These are phyloP conservation scores for Heliconius himera DNA, from an alignment of 1,140 invertebrate species.

Conservation along the genomic window DNA sequence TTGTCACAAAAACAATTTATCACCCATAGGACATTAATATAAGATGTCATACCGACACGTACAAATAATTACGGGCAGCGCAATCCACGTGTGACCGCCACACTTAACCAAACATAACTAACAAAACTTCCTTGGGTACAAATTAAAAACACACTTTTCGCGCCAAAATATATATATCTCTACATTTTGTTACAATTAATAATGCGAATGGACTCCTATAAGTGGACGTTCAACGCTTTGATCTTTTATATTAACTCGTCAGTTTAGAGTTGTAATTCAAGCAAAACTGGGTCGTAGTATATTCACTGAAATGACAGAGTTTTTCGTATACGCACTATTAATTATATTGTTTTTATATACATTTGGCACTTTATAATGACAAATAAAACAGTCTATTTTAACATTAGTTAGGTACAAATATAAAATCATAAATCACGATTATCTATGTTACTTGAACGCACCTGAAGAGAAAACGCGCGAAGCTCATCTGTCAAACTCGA, in stretches of 20 bases:
- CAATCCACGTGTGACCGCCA: slow-evolving; percentile 51
- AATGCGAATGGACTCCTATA: slow-evolving; percentile 23
- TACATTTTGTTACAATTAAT: slow-evolving; percentile 29
- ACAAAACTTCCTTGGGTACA: slow-evolving; percentile 40
- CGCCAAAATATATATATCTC: slow-evolving; percentile 27
- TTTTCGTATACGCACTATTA: slow-evolving; percentile 30
- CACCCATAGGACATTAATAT: slow-evolving; percentile 49
- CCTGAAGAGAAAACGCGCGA: slow-evolving; percentile 74
- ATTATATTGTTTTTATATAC: slow-evolving; percentile 36
- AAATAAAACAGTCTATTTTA: slow-evolving; percentile 25
- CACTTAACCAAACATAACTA: slow-evolving; percentile 57
- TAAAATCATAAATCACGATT: slow-evolving; percentile 58
- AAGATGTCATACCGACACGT: slow-evolving; percentile 54
- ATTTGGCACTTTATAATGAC: not conserved
- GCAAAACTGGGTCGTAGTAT: slow-evolving; percentile 58
- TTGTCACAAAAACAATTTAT: slow-evolving; percentile 52
- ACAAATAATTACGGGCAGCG: slow-evolving; percentile 46
- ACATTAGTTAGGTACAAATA: slow-evolving; percentile 2
- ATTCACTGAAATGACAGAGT: slow-evolving; percentile 60
- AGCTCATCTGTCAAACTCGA: slow-evolving; percentile 72
- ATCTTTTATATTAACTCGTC: slow-evolving; percentile 49
- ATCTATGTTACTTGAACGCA: slow-evolving; percentile 71
- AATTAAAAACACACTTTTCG: slow-evolving; percentile 27
- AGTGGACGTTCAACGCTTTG: slow-evolving; percentile 43
- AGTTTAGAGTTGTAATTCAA: slow-evolving; percentile 54